Evolutionary conservation across 1,140 invertebrate species (phyloP), one percentile per base, ranked within the genome.

Genomic region (Aphidius gifuensis): DNA sequence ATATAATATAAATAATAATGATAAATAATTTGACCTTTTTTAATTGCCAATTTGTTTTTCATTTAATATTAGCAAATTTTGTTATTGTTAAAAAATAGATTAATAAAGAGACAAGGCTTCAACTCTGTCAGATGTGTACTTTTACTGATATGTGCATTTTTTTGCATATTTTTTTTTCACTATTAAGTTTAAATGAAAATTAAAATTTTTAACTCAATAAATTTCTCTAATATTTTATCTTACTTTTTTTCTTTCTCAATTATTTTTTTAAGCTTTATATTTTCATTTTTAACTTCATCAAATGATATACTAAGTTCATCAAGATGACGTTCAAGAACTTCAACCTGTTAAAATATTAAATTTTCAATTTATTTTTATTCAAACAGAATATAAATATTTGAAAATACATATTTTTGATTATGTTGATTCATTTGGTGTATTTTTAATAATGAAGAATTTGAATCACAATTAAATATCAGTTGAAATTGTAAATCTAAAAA

Each of bases 401-500:
- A 45, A 54, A 38, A 48, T 55, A 62, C 49, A 66, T 77, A 87
- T 85, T 82, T 88, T 86, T 66, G 81, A 79, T 77, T 84, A 86
- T 32, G 77, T 73, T 58, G 74, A 76, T 64, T 72, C 78, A 69
- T 68, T 75, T 69, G 66, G 70, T 67, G 79, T 80, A 60, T 84
- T 83, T 72, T 87, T n/a, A 87, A 84, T 40, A 83, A 82, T 21
- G 83, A 82, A 62, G 83, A 78, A 58, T 76, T 79, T 44, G 76
- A 69, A 65, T 80, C 81, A 47, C 81, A 71, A 46, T 83, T 71
- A 75, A 89, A 89, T 61, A 90, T 86, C 64, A 90, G 70, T 75
- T 90, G 88, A 74, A 90, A 90, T 73, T 90, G 88, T 67, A 90
- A n/a, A n/a, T n/a, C n/a, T n/a, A n/a, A n/a, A n/a, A n/a, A n/a